Evolutionary conservation across 2,797 vertebrate species (phyloP), one percentile per base, ranked within the genome.

Genomic region (Prionace glauca): DNA sequence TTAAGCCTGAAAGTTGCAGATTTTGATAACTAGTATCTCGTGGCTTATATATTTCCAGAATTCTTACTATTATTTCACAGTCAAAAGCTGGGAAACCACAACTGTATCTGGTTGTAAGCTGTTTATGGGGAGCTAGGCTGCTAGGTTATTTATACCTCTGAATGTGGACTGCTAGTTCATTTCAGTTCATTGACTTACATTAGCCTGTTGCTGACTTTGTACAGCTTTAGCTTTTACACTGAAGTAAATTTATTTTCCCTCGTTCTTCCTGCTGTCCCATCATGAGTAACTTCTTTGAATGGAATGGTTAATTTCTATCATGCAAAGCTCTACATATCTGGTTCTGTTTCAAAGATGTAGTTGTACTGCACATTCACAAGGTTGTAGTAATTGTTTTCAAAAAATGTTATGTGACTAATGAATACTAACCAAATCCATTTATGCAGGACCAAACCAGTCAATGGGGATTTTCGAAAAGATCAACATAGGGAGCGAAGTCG

Each of bases 381-480:
- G 4, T 90, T 14, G 87, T 32, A 7, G 5, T 90, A 90, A 60
- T 18, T 90, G 26, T 69, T 50, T 72, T 94, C 41, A n/a, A 41
- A 36, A 50, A 29, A 41, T 60, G 71, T 56, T 94, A 8, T 94
- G 11, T 77, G 26, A 56, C 45, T 16, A 56, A n/a, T 26, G 12
- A 74, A 56, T 77, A 74, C 45, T 95, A 94, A 94, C 29, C 14
- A 36, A 71, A 56, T 74, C 36, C 14, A 32, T 74, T 60, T 95
- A 96, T 95, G 77, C 93, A 98, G 97, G 97, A 98, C 97, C 97
- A 99, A 99, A 97, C 97, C 98, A 9, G 97, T 98, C 96, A 99
- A 98, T 4, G 99, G 98, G 95, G 99, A 99, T 96, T 99, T 98
- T 96, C 98, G 99, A 20, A 99, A 98, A 97, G 99, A 99, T 97